Percentiles rank a stretch among this genome's conserved stretches.
These are phyloP conservation scores for Lacerta bilineata DNA, from an alignment of 2,797 vertebrate species.

Conservation along the genomic window DNA sequence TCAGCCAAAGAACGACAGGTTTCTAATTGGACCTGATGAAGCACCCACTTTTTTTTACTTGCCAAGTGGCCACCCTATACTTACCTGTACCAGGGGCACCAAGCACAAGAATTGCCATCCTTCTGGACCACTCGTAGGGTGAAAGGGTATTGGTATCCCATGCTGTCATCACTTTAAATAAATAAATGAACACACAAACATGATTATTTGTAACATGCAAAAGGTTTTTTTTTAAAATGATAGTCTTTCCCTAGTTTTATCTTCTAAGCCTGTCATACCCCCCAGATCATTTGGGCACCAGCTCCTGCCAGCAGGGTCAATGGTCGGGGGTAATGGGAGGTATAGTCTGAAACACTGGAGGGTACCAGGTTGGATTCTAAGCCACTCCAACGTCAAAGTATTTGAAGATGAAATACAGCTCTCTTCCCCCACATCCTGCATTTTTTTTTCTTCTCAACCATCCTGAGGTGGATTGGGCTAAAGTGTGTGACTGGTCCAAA, in stretches of 20 bases:
- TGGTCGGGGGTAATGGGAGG: not conserved
- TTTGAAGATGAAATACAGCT: not conserved
- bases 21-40: not conserved
- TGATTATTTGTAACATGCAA: not conserved
- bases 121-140: constrained; percentile 95
- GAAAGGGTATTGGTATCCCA: constrained; percentile 99
- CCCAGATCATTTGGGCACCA: not conserved
- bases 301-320: not conserved
- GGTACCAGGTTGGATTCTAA: no score
- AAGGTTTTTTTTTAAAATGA: not conserved
- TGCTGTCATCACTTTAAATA: constrained; percentile 92
- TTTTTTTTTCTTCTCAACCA: no score
- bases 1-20: not conserved
- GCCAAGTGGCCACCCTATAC: constrained; percentile 3
- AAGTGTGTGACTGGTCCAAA: not conserved
- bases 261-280: not conserved
- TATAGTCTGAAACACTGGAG: no score
- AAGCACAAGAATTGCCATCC: constrained; percentile 96
- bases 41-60: not conserved
- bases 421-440: not conserved
- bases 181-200: constrained; percentile 48
- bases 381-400: not conserved
- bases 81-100: constrained; percentile 99
- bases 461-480: not conserved
- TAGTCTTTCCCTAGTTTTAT: not conserved